A percentile compares a stretch with the other conserved stretches of the same genome.
These are phyloP conservation scores for Sturmia bella DNA, from an alignment of 2,888 invertebrate genomes.

Conservation along the genomic window DNA sequence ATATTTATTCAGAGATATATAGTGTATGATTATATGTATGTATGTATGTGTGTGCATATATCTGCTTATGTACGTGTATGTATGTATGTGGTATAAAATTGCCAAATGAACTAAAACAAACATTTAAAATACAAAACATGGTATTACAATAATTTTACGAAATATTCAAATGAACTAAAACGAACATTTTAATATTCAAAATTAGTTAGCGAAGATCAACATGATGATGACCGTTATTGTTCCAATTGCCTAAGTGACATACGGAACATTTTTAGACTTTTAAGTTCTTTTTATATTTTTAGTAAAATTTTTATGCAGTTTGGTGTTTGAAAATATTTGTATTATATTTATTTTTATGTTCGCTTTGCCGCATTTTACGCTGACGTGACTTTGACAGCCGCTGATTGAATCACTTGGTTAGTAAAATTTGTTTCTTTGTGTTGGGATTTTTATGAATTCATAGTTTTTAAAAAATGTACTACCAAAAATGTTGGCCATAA, in stretches of 20 bases:
- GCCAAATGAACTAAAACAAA: constrained; percentile 31
- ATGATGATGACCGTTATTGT: constrained; percentile 4
- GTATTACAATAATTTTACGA: constrained; percentile 33
- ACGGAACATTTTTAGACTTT: constrained; percentile 30
- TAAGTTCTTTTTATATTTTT: constrained; percentile 26
- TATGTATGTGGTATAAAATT: constrained; percentile 56
- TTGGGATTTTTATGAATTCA: too few species aligned
- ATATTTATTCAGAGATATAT: constrained; percentile 39
- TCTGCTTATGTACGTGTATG: too few species aligned
- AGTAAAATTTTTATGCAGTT: neutral
- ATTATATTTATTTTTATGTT: neutral
- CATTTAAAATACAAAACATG: constrained; percentile 39
- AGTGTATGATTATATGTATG: too few species aligned
- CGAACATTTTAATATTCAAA: constrained; percentile 36
- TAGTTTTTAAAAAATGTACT: too few species aligned
- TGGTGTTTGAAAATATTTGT: constrained; percentile 16
- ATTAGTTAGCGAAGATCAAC: constrained; percentile 16
- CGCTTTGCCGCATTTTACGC: too few species aligned
- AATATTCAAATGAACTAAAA: constrained; percentile 45
- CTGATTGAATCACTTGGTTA: too few species aligned
- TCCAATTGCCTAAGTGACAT: constrained; percentile 32
- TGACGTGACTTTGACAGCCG: too few species aligned
- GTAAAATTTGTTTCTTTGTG: too few species aligned
- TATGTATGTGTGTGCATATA: too few species aligned
- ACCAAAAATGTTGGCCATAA: too few species aligned